phyloP scores from a whole-genome alignment of 2,888 invertebrate genomes.

The Metellina segmentata region DNA sequence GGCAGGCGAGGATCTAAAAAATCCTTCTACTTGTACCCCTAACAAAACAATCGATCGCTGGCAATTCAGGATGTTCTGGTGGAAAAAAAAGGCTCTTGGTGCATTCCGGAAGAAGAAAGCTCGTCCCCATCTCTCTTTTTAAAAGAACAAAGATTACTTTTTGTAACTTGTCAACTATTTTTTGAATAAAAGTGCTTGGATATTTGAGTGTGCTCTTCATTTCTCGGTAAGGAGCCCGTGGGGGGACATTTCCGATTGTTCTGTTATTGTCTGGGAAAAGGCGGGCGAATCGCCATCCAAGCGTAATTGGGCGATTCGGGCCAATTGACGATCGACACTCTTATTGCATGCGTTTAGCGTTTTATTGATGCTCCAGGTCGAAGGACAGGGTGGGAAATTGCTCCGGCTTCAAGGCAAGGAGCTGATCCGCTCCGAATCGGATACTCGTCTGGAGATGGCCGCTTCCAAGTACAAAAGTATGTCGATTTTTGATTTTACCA shows the following conservation, averaged over 20 bases:
- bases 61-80: conserved; percentile 56
- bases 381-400: conserved; percentile 39
- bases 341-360: conserved; percentile 19
- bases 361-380: conserved; percentile 20
- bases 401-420: neutral
- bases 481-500: no score
- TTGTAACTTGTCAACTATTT: conserved; percentile 59
- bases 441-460: no score
- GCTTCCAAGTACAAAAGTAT: no score
- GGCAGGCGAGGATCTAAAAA: neutral
- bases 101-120: conserved; percentile 21
- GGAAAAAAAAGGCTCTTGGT: conserved; percentile 2
- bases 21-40: neutral
- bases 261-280: conserved; percentile 20
- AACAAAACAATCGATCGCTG: conserved; percentile 26
- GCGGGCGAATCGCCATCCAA: neutral
- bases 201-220: conserved; percentile 28
- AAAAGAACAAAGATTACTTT: conserved; percentile 48
- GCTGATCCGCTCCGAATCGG: neutral
- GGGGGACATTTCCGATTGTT: conserved; percentile 25
- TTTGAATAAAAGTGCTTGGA: conserved; percentile 68
- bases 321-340: conserved; percentile 48
- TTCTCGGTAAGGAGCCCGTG: neutral
- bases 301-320: conserved; percentile 38
- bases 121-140: conserved; percentile 34